These are phyloP conservation scores for Enoplosus armatus DNA, from an alignment of 2,797 vertebrate genomes.

Conservation along the genomic window DNA sequence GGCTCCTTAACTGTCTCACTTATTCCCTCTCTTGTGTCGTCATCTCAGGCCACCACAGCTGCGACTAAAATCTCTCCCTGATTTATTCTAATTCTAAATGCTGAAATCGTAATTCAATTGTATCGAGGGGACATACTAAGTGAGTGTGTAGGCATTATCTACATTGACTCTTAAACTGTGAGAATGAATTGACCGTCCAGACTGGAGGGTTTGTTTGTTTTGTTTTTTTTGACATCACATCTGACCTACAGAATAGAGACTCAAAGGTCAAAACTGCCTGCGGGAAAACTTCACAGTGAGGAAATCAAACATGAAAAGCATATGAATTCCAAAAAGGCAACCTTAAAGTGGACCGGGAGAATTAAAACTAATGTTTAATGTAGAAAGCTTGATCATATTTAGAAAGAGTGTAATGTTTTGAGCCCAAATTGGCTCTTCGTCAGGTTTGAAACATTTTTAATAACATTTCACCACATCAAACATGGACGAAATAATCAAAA, in stretches of 20 bases:
- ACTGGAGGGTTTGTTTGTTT: too few relatives aligned
- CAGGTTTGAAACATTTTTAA: too few relatives aligned
- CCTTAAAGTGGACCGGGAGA: background rate
- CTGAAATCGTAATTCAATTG: background rate
- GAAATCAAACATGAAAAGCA: background rate
- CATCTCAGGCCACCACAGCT: too few relatives aligned
- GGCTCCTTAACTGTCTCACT: background rate
- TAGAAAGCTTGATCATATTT: background rate
- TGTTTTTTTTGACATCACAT: constrained; percentile 1
- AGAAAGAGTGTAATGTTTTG: too few relatives aligned
- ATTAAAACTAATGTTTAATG: background rate
- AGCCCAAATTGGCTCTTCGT: too few relatives aligned
- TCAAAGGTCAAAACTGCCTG: constrained; percentile 4
- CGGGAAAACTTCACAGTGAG: background rate
- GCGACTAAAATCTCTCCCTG: background rate
- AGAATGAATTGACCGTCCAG: background rate
- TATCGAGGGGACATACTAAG: background rate
- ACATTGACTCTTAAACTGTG: background rate
- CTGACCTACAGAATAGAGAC: background rate
- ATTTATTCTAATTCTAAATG: background rate
- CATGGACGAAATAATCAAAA: too few relatives aligned
- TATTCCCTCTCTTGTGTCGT: background rate
- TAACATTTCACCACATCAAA: too few relatives aligned
- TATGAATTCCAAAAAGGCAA: background rate
- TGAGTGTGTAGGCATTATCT: background rate